These are phyloP conservation scores for Calonectris borealis DNA, from an alignment of 2,113 vertebrate species.

Conservation along the genomic window DNA sequence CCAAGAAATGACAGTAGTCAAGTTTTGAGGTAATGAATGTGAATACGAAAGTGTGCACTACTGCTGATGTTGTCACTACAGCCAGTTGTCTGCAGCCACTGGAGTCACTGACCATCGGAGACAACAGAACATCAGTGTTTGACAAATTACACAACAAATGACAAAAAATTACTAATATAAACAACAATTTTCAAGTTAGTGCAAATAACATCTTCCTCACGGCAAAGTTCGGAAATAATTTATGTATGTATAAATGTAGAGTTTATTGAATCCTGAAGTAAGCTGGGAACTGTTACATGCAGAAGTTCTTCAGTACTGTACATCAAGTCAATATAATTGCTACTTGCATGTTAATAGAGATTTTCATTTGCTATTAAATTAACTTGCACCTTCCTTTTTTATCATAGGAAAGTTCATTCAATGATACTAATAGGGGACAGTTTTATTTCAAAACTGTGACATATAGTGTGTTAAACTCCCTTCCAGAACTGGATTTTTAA, in stretches of 20 bases:
- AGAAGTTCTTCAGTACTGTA: background rate
- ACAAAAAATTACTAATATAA: background rate
- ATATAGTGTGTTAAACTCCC: background rate
- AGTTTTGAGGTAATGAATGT: background rate
- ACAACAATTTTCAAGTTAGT: background rate
- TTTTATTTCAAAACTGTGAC: background rate
- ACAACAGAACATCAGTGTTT: background rate
- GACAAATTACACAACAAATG: background rate
- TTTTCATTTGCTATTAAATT: background rate
- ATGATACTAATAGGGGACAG: background rate
- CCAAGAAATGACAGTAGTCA: background rate
- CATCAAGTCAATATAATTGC: background rate
- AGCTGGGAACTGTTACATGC: background rate
- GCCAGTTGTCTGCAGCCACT: background rate
- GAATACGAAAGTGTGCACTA: background rate
- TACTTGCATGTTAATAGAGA: background rate
- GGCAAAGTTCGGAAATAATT: background rate
- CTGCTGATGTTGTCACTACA: background rate
- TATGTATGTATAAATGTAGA: background rate
- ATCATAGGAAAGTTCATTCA: background rate
- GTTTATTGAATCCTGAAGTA: background rate
- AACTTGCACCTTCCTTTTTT: background rate
- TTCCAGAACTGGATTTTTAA: background rate
- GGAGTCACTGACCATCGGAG: background rate
- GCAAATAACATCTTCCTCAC: background rate